Conservation (phyloP, 2,888 invertebrate genomes). For the Brachycybe producta region DNA sequence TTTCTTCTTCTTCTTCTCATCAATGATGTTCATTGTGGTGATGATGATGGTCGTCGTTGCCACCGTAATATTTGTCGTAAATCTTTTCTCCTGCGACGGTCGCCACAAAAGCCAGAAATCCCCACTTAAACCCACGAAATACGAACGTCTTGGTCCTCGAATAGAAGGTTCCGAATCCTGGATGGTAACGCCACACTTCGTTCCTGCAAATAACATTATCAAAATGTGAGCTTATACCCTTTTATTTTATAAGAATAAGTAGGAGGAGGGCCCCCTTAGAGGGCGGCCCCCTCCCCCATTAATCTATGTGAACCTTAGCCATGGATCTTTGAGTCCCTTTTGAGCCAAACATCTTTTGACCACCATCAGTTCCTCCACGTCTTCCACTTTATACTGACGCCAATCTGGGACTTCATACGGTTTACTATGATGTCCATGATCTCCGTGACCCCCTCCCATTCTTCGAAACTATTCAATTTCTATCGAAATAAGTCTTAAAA, state of each 20-base stretch:
- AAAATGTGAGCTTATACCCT: too few relatives aligned
- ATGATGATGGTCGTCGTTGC: slow-evolving; percentile 35
- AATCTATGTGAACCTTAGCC: too few relatives aligned
- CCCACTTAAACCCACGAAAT: slow-evolving; percentile 52
- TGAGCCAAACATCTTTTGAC: slow-evolving; percentile 51
- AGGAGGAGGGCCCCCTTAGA: too few relatives aligned
- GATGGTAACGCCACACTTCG: slow-evolving; percentile 66
- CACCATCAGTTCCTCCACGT: slow-evolving; percentile 49
- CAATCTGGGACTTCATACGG: slow-evolving; percentile 57
- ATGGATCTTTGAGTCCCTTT: slow-evolving; percentile 67
- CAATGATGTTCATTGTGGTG: slow-evolving; percentile 41
- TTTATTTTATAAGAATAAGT: too few relatives aligned
- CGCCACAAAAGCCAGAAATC: slow-evolving; percentile 44
- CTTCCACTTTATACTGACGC: slow-evolving; percentile 56
- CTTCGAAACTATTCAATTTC: slow-evolving; percentile 20
- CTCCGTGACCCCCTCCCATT: slow-evolving; percentile 42
- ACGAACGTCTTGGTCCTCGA: slow-evolving; percentile 32
- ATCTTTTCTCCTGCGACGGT: slow-evolving; percentile 37
- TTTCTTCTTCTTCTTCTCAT: too few relatives aligned
- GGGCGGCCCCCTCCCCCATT: too few relatives aligned
- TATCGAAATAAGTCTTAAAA: neutral
- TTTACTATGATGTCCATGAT: slow-evolving; percentile 34
- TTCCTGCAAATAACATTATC: slow-evolving; percentile 42
- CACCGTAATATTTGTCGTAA: slow-evolving; percentile 32
- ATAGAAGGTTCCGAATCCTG: slow-evolving; percentile 30